These are phyloP conservation scores for Heliothis virescens DNA, from an alignment of 1,140 invertebrate genomes.

Conservation along the genomic window DNA sequence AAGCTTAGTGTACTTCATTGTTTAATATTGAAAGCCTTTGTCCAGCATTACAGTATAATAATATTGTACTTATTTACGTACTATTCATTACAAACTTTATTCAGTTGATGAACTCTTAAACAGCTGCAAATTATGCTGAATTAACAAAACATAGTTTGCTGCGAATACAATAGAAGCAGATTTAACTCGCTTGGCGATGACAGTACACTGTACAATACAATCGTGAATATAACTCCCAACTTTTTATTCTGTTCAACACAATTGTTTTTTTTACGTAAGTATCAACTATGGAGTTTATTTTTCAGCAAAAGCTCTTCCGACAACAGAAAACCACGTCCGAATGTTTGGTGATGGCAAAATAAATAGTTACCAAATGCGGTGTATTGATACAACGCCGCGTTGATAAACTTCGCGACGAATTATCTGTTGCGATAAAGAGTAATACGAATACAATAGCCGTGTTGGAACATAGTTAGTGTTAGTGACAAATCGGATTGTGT, in stretches of 20 bases:
- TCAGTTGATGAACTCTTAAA: not conserved
- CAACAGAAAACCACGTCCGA: not conserved
- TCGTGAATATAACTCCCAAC: not conserved
- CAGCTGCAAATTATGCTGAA: not conserved
- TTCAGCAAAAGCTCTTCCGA: slow-evolving; percentile 1
- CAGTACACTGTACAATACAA: not conserved
- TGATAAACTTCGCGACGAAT: slow-evolving; percentile 20
- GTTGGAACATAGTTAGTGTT: not conserved
- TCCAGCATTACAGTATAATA: not conserved
- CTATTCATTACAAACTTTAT: not conserved
- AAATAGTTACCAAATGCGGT: slow-evolving; percentile 23
- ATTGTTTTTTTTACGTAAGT: not conserved
- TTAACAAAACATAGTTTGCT: slow-evolving; percentile 17
- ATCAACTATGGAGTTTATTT: not conserved
- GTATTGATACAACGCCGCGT: slow-evolving; percentile 12
- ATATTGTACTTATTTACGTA: not conserved
- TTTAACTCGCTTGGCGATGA: slow-evolving; percentile 5
- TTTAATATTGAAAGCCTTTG: too few relatives aligned
- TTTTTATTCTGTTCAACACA: not conserved
- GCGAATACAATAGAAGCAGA: slow-evolving; percentile 19
- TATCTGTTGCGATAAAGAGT: slow-evolving; percentile 35
- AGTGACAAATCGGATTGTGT: not conserved
- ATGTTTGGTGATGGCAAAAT: slow-evolving; percentile 20
- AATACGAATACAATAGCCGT: slow-evolving; percentile 28
- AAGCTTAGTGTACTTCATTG: too few relatives aligned